These are phyloP conservation scores for Coecobrya sp. DNA, from an alignment of 2,888 invertebrate species.

Conservation along the genomic window DNA sequence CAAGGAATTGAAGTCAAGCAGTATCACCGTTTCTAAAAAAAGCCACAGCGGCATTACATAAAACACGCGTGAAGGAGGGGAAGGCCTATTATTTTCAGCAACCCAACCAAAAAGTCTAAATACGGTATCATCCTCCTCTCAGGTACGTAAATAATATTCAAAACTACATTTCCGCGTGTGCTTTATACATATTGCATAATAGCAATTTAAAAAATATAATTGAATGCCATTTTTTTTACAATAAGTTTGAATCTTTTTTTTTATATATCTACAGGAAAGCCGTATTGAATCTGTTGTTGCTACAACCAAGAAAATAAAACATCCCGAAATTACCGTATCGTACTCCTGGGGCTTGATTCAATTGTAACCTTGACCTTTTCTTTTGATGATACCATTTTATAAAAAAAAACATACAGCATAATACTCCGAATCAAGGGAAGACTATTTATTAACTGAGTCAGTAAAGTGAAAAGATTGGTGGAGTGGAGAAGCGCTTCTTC, in stretches of 20 bases:
- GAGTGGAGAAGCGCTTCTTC: neutral
- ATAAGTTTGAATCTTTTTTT: constrained; percentile 24
- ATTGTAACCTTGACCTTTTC: constrained; percentile 43
- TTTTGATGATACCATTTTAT: neutral
- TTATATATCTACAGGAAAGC: constrained; percentile 24
- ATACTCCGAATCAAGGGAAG: neutral
- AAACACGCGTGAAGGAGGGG: neutral
- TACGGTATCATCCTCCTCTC: neutral
- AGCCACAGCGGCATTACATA: constrained; percentile 25
- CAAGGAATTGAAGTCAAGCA: neutral
- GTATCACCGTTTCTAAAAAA: constrained; percentile 17
- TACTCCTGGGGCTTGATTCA: neutral
- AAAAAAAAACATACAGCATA: no score
- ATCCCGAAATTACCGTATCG: neutral
- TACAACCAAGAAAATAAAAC: neutral
- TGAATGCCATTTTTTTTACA: constrained; percentile 37
- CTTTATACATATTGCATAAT: constrained; percentile 21
- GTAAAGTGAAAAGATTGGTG: constrained; percentile 41
- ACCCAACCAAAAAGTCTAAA: constrained; percentile 31
- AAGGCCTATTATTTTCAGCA: constrained; percentile 48
- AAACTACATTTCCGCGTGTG: constrained; percentile 30
- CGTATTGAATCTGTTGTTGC: constrained; percentile 8
- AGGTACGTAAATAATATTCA: constrained; percentile 5
- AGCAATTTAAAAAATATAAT: constrained; percentile 39
- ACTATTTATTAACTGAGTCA: constrained; percentile 30